phyloP scores from a whole-genome alignment of 2,888 invertebrate species.

The Metacarcinus magister region DNA sequence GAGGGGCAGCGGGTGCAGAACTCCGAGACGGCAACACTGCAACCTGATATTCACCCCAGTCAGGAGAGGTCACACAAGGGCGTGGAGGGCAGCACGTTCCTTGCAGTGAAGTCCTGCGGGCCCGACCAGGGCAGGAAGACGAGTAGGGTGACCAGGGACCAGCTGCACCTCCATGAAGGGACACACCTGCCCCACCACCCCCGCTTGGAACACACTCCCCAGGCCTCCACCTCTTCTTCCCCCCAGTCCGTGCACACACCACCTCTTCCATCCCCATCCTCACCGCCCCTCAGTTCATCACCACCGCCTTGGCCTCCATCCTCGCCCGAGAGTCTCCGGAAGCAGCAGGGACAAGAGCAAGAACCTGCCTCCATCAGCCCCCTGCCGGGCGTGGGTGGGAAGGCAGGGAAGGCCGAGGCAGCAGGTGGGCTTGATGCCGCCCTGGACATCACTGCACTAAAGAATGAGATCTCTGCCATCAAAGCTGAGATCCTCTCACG shows the following conservation, averaged over 20 bases:
- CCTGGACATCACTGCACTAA: conserved; percentile 79
- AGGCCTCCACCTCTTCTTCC: not conserved
- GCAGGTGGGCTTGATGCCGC: not conserved
- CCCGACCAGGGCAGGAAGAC: not conserved
- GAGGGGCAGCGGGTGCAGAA: not conserved
- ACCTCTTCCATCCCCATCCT: not conserved
- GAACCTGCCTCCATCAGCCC: not conserved
- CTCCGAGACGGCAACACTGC: conserved; percentile 65
- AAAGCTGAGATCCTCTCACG: conserved; percentile 78
- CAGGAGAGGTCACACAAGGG: conserved; percentile 64
- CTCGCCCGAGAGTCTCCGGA: not conserved
- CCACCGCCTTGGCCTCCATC: not conserved
- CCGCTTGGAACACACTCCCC: not conserved
- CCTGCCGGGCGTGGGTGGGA: not conserved
- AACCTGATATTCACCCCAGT: conserved; percentile 66
- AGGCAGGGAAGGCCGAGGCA: not conserved
- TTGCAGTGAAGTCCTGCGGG: not conserved
- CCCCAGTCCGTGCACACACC: not conserved
- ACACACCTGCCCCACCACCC: not conserved
- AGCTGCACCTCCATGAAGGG: not conserved
- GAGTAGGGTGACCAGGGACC: not conserved
- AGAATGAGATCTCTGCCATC: conserved; percentile 80
- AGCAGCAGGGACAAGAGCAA: not conserved
- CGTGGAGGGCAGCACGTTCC: conserved; percentile 52
- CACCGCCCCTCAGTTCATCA: not conserved